Base-by-base conservation (phyloP, 2,113 vertebrate species). In the Andinoacara biseriatus region DNA sequence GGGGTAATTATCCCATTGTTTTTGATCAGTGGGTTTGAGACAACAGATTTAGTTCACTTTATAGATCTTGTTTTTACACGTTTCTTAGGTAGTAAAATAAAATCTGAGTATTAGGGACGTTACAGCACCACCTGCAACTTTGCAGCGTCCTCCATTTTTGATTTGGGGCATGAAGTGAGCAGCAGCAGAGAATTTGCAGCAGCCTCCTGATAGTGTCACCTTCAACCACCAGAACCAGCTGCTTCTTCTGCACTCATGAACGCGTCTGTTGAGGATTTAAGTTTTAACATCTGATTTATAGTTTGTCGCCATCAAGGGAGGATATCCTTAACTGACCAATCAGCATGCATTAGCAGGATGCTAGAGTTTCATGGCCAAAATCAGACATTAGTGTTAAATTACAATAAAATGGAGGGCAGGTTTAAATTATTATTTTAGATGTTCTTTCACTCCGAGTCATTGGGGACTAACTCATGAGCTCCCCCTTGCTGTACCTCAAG, bases 251-350 rank as follows among this genome's bases (percentile, higher is more conserved):
- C 35, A 38, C 35, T 38, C 35, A 1, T 38, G 35, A 2, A 38
- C 9, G 35, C 35, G 3, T 38, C 35, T 38, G 35, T 38, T 38
- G 35, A 6, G 8, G 35, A 20, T 63, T 63, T 15, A 63, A 40
- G 33, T 22, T 63, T 20, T 22, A 0, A 40, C 20, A 0, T 15
- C 35, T 1, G 3, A 35, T 0, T 0, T 0, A 1, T 63, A 20
- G 7, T 63, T 63, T 63, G 35, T 20, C 33, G 35, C 61, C 61
- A 1, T 40, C 0, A 4, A 10, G 7, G 35, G 0, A 65, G 35
- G 35, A 43, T 13, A n/a, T 43, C 35, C 1, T 65, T 24, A 15
- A 43, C 7, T 24, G 35, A 63, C 35, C n/a, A 1, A 2, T 40
- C 61, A 63, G 24, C 13, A 8, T 58, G 58, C 24, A 58, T 58